phyloP scores from a whole-genome alignment of 2,113 vertebrate genomes.

The Chamaea fasciata region DNA sequence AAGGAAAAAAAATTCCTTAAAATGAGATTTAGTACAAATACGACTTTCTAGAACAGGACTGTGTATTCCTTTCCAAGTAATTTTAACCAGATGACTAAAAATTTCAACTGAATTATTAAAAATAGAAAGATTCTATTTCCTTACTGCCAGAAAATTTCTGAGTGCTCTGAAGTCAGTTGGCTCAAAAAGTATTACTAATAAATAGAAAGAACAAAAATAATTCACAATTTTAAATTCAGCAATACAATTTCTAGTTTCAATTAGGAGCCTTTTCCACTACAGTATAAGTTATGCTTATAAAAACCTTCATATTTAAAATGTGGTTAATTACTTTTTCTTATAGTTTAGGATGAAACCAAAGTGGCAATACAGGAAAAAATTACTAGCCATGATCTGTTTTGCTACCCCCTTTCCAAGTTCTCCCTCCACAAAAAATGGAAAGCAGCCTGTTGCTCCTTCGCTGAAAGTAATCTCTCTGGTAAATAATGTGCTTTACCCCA shows the following conservation, averaged over 20 bases:
- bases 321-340: not conserved
- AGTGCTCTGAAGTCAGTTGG: not conserved
- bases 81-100: slow-evolving; percentile 29
- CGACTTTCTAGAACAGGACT: slow-evolving; percentile 7
- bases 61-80: slow-evolving; percentile 4
- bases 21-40: not conserved
- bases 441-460: not conserved
- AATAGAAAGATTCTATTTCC: slow-evolving; percentile 42
- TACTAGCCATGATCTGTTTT: not conserved
- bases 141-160: slow-evolving; percentile 11
- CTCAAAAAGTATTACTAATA: not conserved
- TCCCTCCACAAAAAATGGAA: not conserved
- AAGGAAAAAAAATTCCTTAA: slow-evolving; percentile 29
- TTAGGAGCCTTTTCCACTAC: not conserved
- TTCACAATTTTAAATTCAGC: not conserved
- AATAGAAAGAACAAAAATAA: slow-evolving; percentile 25
- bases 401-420: not conserved
- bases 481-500: not conserved
- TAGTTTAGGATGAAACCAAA: not conserved
- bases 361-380: not conserved
- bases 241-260: not conserved
- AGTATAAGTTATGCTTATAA: not conserved
- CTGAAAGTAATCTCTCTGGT: not conserved
- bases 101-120: slow-evolving; percentile 47
- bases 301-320: not conserved